Base-by-base conservation (phyloP, 2,888 invertebrate genomes). In the Resseliella maxima region DNA sequence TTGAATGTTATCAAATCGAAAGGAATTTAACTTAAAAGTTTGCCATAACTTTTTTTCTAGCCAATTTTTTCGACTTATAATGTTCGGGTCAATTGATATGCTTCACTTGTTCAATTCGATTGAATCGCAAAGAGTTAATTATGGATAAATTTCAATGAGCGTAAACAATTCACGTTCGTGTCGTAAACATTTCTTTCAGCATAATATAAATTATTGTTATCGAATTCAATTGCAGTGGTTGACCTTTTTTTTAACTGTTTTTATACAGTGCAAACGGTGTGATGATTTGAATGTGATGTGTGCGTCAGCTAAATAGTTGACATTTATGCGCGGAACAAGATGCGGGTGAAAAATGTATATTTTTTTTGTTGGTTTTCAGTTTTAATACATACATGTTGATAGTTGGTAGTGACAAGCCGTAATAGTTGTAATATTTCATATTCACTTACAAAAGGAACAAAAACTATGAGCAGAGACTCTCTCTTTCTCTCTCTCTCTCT, bases 161-260 rank as follows among this genome's bases (percentile, higher is more conserved):
- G 46, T 50, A 50, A 50, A 50, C 8, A 59, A 50, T 24, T 24
- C 3, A n/a, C 6, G 24, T 59, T 59, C 24, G 24, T 24, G 59
- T 72, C 72, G 18, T 35, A 2, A 0, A 12, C 31, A 31, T 50
- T 18, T 50, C 31, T 31, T 72, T 31, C 35, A 18, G 24, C 27
- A 35, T 31, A n/a, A n/a, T n/a, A n/a, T n/a, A 72, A 72, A 72
- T 27, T 27, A 10, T 72, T 31, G 72, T 72, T 72, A 72, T 72
- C 72, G 72, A 72, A 72, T 59, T 59, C 5, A 72, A 72, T 31
- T 31, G 72, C 31, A 72, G 72, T 72, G 72, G 72, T 83, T 83
- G 83, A 38, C 83, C 38, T 38, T 83, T 83, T 83, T 83, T 83
- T 83, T 83, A 27, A 72, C 24, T 83, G 83, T 21, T 83, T 83